Conservation (phyloP, 2,113 vertebrate species). For the Rhegmatorhina hoffmannsi region DNA sequence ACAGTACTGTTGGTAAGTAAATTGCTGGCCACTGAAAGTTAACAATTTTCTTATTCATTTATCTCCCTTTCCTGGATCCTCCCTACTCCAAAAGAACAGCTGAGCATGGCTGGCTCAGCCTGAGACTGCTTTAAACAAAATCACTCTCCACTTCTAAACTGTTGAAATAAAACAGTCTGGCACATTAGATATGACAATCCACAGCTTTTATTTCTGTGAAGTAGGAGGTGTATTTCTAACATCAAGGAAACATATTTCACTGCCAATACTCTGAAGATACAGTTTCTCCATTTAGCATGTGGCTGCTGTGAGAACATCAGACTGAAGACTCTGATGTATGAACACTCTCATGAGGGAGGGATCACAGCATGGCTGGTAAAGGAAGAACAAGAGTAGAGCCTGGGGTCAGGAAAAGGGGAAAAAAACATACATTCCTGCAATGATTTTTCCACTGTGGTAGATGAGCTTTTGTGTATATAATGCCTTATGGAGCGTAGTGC, state of each 20-base stretch:
- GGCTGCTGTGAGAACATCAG: neutral
- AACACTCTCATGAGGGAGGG: neutral
- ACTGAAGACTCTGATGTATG: neutral
- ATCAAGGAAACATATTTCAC: constrained; percentile 22
- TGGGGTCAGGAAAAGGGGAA: neutral
- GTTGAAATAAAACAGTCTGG: constrained; percentile 55
- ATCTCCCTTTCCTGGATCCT: neutral
- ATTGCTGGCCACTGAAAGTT: neutral
- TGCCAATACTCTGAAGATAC: constrained; percentile 14
- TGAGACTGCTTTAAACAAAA: constrained; percentile 30
- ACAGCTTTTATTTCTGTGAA: constrained; percentile 47
- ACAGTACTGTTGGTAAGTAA: neutral
- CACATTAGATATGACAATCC: constrained; percentile 24
- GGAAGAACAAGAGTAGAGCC: neutral
- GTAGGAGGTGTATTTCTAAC: constrained; percentile 53
- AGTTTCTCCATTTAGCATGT: neutral
- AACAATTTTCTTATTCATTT: neutral
- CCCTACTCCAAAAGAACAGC: neutral
- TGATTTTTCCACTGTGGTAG: neutral
- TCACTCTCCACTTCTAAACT: neutral
- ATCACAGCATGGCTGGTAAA: neutral
- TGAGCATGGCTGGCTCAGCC: neutral
- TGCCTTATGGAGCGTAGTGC: neutral
- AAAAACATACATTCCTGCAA: neutral
- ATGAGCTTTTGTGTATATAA: neutral